phyloP scores from a whole-genome alignment of 2,888 invertebrate genomes.

The Morinoia aosen region DNA sequence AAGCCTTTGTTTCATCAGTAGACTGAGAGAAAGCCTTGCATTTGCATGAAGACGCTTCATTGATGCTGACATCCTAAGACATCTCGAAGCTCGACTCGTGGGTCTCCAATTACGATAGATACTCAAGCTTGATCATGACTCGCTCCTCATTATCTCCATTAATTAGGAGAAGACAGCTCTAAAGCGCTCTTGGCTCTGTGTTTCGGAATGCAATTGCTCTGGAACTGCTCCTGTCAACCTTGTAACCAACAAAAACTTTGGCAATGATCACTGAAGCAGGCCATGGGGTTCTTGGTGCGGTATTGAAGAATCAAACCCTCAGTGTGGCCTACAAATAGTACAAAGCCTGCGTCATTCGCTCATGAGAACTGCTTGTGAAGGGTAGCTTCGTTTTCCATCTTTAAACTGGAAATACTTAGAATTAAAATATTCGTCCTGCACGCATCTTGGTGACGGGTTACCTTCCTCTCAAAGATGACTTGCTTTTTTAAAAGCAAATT shows the following conservation, averaged over 20 bases:
- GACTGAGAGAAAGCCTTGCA: slow-evolving; percentile 12
- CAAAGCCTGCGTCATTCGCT: not conserved
- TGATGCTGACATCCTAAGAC: not conserved
- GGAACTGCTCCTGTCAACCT: not conserved
- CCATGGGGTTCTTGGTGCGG: not conserved
- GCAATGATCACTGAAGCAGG: not conserved
- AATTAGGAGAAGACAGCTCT: slow-evolving; percentile 45
- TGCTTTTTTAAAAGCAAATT: not conserved
- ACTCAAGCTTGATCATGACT: slow-evolving; percentile 47
- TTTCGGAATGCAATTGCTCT: not conserved
- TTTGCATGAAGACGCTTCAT: slow-evolving; percentile 46
- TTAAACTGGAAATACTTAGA: not conserved
- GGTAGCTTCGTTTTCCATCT: not conserved
- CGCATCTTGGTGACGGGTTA: not conserved
- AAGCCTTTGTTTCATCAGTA: slow-evolving; percentile 27
- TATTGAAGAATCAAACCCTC: not conserved
- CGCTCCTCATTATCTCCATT: slow-evolving; percentile 42
- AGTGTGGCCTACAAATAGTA: not conserved
- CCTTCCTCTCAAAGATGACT: not conserved
- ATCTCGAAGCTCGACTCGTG: slow-evolving; percentile 20
- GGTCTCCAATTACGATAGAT: slow-evolving; percentile 49
- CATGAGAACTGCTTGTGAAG: not conserved
- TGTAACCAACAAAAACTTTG: not conserved
- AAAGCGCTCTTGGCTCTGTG: not conserved
- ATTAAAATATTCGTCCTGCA: not conserved